phyloP scores from a whole-genome alignment of 2,797 vertebrate genomes.

The Rhincodon typus region DNA sequence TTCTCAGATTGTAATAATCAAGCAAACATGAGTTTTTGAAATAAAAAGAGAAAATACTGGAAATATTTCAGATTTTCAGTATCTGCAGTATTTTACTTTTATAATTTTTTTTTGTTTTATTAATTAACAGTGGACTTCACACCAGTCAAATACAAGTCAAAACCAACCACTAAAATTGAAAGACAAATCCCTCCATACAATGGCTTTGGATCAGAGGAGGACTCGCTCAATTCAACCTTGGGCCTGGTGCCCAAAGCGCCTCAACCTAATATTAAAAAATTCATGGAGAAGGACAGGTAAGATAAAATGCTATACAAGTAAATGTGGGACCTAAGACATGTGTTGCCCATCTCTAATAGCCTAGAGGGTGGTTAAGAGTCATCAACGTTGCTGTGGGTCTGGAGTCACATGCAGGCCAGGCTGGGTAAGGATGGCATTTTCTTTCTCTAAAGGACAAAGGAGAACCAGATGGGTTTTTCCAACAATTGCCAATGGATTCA shows the following conservation, averaged over 20 bases:
- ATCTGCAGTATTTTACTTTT: no score
- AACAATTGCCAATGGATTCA: no score
- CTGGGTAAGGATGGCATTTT: no score
- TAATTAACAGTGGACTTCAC: conserved; percentile 71
- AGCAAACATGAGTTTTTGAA: neutral
- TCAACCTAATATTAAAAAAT: conserved; percentile 66
- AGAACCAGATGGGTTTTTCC: no score
- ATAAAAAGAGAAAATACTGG: no score
- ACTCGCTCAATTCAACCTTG: conserved; percentile 75
- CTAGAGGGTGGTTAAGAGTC: no score
- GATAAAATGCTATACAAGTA: neutral
- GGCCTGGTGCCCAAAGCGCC: conserved; percentile 61
- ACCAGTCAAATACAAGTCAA: conserved; percentile 62
- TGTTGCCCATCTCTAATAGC: no score
- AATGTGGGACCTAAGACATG: neutral
- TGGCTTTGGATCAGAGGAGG: conserved; percentile 88
- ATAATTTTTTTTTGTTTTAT: conserved; percentile 6
- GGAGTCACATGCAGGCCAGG: no score
- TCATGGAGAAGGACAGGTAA: conserved; percentile 83
- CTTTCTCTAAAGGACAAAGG: no score
- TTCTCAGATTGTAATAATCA: conserved; percentile 7
- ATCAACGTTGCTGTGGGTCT: no score
- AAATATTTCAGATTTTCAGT: no score
- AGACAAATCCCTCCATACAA: conserved; percentile 73
- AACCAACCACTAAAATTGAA: conserved; percentile 53